Base-by-base conservation (phyloP, 2,888 invertebrate genomes). In the Xanthia togata region DNA sequence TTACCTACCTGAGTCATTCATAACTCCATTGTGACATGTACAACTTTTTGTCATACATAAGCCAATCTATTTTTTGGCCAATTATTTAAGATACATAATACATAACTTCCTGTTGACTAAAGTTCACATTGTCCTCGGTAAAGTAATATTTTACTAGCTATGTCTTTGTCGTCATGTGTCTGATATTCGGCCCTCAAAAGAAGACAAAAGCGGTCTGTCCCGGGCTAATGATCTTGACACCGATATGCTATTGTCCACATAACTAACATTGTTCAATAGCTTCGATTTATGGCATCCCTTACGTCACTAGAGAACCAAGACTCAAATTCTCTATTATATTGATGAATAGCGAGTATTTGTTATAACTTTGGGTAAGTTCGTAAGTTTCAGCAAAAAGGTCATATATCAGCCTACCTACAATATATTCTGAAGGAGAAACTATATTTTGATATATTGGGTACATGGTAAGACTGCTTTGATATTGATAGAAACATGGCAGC, bases 191-290 rank as follows among this genome's bases (percentile, higher is more conserved):
- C 90, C 93, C 89, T 93, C 91, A 87, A 89, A 90, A 88, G 90
- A 90, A 92, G 90, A 94, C 93, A 94, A 93, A 93, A 91, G 88
- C 86, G 84, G 71, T 41, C 80, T 82, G 79, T 83, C 83, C 83
- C 88, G 85, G 82, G 83, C 87, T 89, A 90, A 89, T 90, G 93
- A 88, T 93, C 94, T 94, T 95, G 94, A 94, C 95, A 95, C 90
- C 91, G 91, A 93, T 93, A 88, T 80, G 82, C 92, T 89, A 92
- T 93, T 94, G 92, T 93, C 91, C 91, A 90, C 88, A 85, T 88
- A 87, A 89, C 87, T 90, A 89, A 91, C 90, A 91, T 91, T 91
- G 92, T 92, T 90, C 89, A 88, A 87, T 83, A 71, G 87, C 81
- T 87, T 90, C 89, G 90, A 93, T 92, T 92, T 91, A 92, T 91